These are phyloP conservation scores for Muraenolepis orangiensis DNA, from an alignment of 2,797 vertebrate species.

Conservation along the genomic window DNA sequence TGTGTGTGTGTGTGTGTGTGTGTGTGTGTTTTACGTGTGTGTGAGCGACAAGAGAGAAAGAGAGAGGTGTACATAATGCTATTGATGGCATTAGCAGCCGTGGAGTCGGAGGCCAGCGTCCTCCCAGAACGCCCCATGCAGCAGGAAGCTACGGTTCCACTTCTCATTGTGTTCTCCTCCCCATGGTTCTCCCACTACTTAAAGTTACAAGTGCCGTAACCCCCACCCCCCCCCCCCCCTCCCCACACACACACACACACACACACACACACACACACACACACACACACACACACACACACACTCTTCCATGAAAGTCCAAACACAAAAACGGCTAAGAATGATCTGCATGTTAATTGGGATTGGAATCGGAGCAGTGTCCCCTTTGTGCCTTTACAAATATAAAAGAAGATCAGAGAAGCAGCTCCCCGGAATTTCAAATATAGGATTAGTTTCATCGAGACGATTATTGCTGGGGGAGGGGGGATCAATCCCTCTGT, in stretches of 20 bases:
- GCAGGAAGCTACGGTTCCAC: background rate
- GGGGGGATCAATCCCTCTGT: conserved; percentile 24
- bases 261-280: too few relatives aligned
- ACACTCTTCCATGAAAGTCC: background rate
- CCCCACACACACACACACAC: too few relatives aligned
- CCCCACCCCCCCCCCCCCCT: too few relatives aligned
- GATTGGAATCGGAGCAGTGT: conserved; percentile 47
- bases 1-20: background rate
- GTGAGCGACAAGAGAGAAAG: background rate
- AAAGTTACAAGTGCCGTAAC: background rate
- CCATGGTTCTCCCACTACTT: background rate
- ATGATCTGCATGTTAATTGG: conserved; percentile 61
- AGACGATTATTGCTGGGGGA: conserved; percentile 34
- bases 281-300: too few relatives aligned
- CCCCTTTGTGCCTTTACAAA: conserved; percentile 19
- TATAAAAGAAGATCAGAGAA: conserved; percentile 31
- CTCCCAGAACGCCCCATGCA: background rate
- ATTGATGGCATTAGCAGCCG: too few relatives aligned
- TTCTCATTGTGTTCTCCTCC: background rate
- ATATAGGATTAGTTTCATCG: conserved; percentile 54
- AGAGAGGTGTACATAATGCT: background rate
- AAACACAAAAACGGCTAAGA: background rate
- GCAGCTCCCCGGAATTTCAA: conserved; percentile 52
- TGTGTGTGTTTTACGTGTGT: background rate
- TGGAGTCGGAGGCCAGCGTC: background rate